Percentiles rank a stretch among this genome's conserved stretches.
phyloP scores from a whole-genome alignment of 2,888 invertebrate species.

The Stenolophus ochropezus region DNA sequence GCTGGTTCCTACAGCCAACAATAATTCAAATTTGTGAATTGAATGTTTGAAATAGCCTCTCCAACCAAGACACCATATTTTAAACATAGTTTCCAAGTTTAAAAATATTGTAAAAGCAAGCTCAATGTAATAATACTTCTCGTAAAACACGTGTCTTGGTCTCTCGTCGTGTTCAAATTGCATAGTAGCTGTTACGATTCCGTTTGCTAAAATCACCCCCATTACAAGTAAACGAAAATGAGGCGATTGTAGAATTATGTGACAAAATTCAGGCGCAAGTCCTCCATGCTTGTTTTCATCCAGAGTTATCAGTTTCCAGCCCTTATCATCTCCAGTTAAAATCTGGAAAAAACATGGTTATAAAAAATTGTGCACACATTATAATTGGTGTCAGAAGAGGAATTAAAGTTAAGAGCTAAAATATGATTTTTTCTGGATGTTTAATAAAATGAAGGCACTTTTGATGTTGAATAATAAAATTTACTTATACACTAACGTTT shows the following conservation, averaged over 20 bases:
- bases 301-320: slow-evolving; percentile 96
- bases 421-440: too few species aligned
- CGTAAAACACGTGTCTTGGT: slow-evolving; percentile 87
- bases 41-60: slow-evolving; percentile 96
- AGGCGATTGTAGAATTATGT: slow-evolving; percentile 90
- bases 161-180: slow-evolving; percentile 93
- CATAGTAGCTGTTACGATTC: slow-evolving; percentile 96
- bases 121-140: slow-evolving; percentile 95
- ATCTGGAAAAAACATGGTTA: slow-evolving; percentile 75
- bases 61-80: slow-evolving; percentile 98
- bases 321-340: slow-evolving; percentile 92
- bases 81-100: slow-evolving; percentile 95
- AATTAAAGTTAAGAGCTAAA: not conserved
- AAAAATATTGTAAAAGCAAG: slow-evolving; percentile 96
- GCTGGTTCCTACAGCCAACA: slow-evolving; percentile 94
- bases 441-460: too few species aligned
- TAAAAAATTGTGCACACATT: slow-evolving; percentile 19
- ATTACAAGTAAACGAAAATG: slow-evolving; percentile 95
- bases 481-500: too few species aligned
- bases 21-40: slow-evolving; percentile 97
- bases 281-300: slow-evolving; percentile 97
- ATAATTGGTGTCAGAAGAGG: too few species aligned
- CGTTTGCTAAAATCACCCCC: slow-evolving; percentile 96
- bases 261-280: slow-evolving; percentile 88
- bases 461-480: too few species aligned